Evolutionary conservation across 2,113 vertebrate species (phyloP).

Genomic region (Raja brachyura): DNA sequence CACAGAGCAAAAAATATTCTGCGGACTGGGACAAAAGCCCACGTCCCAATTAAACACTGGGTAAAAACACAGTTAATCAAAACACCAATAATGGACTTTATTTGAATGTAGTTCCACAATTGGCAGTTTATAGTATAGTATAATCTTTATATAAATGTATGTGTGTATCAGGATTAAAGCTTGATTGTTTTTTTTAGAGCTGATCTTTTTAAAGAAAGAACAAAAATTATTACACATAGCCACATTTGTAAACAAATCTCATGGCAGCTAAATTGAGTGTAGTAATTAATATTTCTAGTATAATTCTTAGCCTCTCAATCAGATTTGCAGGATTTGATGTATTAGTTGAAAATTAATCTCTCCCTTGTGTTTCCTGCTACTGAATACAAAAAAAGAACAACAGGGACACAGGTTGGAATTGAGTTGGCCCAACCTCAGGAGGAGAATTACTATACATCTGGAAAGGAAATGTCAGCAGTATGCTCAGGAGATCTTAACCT

Average conservation of each 20-base stretch:
- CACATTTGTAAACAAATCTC: background rate
- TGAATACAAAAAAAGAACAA: background rate
- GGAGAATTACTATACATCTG: slow-evolving; percentile 15
- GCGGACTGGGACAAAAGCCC: background rate
- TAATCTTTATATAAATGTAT: background rate
- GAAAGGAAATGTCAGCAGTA: background rate
- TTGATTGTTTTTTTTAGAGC: background rate
- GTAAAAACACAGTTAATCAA: background rate
- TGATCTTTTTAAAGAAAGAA: background rate
- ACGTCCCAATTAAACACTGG: background rate
- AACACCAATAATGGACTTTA: background rate
- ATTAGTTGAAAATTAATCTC: slow-evolving; percentile 11
- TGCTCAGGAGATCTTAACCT: slow-evolving; percentile 7
- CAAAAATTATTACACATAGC: background rate
- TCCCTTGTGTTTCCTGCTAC: slow-evolving; percentile 10
- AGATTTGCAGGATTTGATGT: slow-evolving; percentile 9
- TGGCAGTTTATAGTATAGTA: background rate
- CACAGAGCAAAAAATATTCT: background rate
- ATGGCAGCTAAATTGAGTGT: background rate
- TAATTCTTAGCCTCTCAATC: background rate
- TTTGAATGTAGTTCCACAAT: background rate
- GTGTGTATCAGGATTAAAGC: background rate
- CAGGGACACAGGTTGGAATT: slow-evolving; percentile 13
- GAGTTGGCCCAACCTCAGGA: background rate
- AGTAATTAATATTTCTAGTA: slow-evolving; percentile 29